Evolutionary conservation across 2,113 vertebrate species (phyloP), one percentile per base, ranked within the genome.

Genomic region (Halcyon senegalensis): DNA sequence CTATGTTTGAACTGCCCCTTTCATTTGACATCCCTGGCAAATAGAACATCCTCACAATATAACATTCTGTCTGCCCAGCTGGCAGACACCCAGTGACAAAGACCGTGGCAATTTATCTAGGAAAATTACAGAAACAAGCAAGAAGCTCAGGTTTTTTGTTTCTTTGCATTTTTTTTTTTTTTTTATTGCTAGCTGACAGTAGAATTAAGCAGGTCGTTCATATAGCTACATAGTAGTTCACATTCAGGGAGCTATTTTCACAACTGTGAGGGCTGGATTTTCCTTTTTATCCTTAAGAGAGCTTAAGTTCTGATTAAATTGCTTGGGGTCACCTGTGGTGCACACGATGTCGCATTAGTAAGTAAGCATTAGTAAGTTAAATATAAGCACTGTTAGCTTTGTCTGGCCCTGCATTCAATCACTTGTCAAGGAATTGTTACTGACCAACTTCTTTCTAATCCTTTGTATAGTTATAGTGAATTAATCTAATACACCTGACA

Each of bases 221-320:
- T 60, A 24, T 41, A 89, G 30, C 58, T 64, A 64, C 64, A 28
- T 53, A 70, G 94, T 64, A 78, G 73, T 78, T 90, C 77, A 23
- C 51, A 51, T 78, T 96, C 69, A 89, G 73, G 74, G 69, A 96
- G 43, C 60, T 90, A 72, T 94, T 94, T 89, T 95, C 51, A 68
- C 64, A 82, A 84, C 39, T 72, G 39, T 44, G 73, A 89, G 58
- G 69, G 58, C 21, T 84, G 77, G 48, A 87, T 89, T 84, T 96
- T 89, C 74, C 43, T 64, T 96, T 96, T 95, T 72, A 84, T 82
- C 81, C 91, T 89, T 89, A 93, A 96, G 51, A 94, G 66, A 87
- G 74, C 53, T 93, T 93, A 95, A 94, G 68, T 94, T 95, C 81
- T 96, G 94, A 94, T 94, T 94, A 96, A 96, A 95, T 87, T 94